Evolutionary conservation across 2,888 invertebrate species (phyloP), one percentile per base, ranked within the genome.

Genomic region (Aspidiotus rigidus): DNA sequence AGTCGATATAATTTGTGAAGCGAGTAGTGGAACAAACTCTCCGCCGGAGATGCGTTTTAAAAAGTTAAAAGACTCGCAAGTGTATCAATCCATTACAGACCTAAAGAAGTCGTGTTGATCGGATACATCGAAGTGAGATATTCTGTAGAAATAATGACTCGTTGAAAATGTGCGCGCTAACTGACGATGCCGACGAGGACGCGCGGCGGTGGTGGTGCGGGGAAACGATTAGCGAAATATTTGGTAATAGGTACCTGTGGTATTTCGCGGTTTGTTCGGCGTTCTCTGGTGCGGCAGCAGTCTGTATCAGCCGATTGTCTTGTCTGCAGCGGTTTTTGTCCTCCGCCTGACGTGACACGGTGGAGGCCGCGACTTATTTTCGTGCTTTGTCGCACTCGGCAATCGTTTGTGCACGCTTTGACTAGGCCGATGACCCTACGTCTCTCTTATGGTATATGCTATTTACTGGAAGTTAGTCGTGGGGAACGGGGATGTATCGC

Each of bases 401-500:
- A 49, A 13, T 49, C 49, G 49, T 15, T 15, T 56, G 56, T 56
- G 56, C 16, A 56, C 17, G 17, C 56, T 56, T 56, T 56, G 56
- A 56, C 13, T 57, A 49, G 57, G 57, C 57, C 66, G 66, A 56
- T 42, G 56, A 64, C 64, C 56, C 56, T 64, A 39, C 15, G n/a
- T 40, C n/a, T 42, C n/a, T n/a, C 13, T 42, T 15, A 15, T 41
- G 15, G n/a, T 13, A 3, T 11, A n/a, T 16, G 40, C 62, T 41
- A 15, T n/a, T 16, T 17, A 15, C 10, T 13, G 7, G 9, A 13
- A 13, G 9, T 11, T 9, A 17, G 15, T 28, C 42, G 15, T 7
- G 28, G 17, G 8, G 17, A 7, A 40, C 41, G n/a, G 7, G 41
- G 54, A 56, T 39, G 39, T 7, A 39, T 16, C 56, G 16, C 17